phyloP scores from a whole-genome alignment of 2,797 vertebrate species.

The Delichon dasypus region DNA sequence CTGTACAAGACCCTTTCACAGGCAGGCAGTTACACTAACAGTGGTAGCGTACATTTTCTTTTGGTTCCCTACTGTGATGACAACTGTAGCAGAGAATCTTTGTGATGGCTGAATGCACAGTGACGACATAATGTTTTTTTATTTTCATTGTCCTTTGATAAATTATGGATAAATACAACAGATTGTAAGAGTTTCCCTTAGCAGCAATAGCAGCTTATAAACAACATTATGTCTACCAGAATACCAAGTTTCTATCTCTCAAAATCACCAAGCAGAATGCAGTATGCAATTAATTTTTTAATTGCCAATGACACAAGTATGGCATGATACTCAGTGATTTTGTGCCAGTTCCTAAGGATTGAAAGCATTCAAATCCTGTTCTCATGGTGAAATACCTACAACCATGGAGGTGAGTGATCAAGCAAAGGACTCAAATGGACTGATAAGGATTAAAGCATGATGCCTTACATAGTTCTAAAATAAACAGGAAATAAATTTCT shows the following conservation, averaged over 20 bases:
- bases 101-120: background rate
- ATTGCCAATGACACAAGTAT: background rate
- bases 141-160: background rate
- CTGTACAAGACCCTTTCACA: background rate
- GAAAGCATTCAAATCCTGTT: background rate
- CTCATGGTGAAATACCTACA: background rate
- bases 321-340: background rate
- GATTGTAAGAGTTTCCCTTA: background rate
- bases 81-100: background rate
- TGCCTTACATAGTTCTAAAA: background rate
- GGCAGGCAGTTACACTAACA: background rate
- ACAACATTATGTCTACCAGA: background rate
- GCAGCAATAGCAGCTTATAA: background rate
- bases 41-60: background rate
- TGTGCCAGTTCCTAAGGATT: background rate
- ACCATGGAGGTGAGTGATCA: rapidly evolving
- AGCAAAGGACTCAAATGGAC: background rate
- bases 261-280: background rate
- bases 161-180: background rate
- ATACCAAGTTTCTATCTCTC: background rate
- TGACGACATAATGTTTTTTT: background rate
- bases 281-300: no score
- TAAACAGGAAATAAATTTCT: background rate
- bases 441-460: background rate
- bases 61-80: background rate